Evolutionary conservation across 2,797 vertebrate species (phyloP), one percentile per base, ranked within the genome.

Genomic region (Borostomias antarcticus): DNA sequence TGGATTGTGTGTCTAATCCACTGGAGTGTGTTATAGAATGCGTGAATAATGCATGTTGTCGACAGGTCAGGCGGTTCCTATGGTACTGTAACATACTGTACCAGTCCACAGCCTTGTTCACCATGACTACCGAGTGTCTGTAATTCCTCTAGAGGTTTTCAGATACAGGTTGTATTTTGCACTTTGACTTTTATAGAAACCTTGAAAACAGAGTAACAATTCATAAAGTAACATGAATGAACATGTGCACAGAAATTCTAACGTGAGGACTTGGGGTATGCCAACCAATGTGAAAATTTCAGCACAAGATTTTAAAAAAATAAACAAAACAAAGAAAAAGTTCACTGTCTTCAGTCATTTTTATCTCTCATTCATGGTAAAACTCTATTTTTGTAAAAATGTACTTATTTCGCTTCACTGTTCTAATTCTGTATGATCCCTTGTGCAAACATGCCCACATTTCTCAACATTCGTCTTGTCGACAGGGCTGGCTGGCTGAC

Each of bases 21-120:
- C 53, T 40, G 29, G 50, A 17, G 66, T 58, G 40, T 62, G 58
- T 52, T 32, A 62, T 62, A 30, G 61, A 67, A 62, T 37, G 72
- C 68, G 73, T 83, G 74, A 82, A 82, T 79, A 73, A 84, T 84
- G 68, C 1, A 74, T 33, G 19, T 33, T 1, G 33, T 25, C 30
- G 52, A 62, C 28, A 17, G 17, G 13, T 47, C 58, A 35, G 32
- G 10, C 11, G 30, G 43, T 26, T 19, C 5, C 19, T 3, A 19
- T 11, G 30, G 17, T 45, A 23, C 30, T n/a, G 37, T 9, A 26
- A 6, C 3, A 47, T 21, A 37, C 5, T 53, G 4, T 28, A 29
- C 13, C 26, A 11, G 13, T 40, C 17, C 11, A 21, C 9, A 7
- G 2, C 15, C 52, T 19, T 35, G n/a, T 9, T 23, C 28, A 43